A percentile compares a stretch with the other conserved stretches of the same genome.
Evolutionary conservation across 1,140 invertebrate genomes (phyloP).

Genomic region (Panagrolaimus sp.): DNA sequence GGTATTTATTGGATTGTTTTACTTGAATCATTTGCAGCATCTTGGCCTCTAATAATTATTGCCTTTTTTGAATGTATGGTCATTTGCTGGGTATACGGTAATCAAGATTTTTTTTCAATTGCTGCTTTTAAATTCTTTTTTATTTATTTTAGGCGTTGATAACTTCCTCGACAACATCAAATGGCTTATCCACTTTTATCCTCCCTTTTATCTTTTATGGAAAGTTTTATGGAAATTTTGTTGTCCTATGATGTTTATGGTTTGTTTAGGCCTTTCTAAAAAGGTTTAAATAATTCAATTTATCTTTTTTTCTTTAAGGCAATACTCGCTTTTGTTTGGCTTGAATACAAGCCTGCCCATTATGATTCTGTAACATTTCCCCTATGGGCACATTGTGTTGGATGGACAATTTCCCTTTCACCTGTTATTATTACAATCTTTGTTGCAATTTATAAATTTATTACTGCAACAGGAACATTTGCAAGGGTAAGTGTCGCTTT

Average conservation of each 20-base stretch:
- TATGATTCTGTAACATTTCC: constrained; percentile 51
- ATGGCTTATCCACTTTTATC: constrained; percentile 51
- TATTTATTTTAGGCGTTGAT: constrained; percentile 47
- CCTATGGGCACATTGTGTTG: constrained; percentile 49
- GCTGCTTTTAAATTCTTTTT: background rate
- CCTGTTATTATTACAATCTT: constrained; percentile 46
- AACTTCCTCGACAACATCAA: constrained; percentile 58
- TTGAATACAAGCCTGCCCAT: constrained; percentile 43
- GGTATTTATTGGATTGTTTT: constrained; percentile 57
- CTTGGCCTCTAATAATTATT: constrained; percentile 56
- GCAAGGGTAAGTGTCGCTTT: constrained; percentile 23
- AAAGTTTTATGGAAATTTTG: constrained; percentile 58
- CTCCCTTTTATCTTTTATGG: constrained; percentile 51
- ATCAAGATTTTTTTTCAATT: constrained; percentile 10
- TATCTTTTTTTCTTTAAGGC: constrained; percentile 26
- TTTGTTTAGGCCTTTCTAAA: constrained; percentile 21
- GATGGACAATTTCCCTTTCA: constrained; percentile 50
- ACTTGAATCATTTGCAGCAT: constrained; percentile 51
- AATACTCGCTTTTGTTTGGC: constrained; percentile 56
- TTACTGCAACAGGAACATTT: constrained; percentile 27
- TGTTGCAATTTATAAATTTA: constrained; percentile 42
- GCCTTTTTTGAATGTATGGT: constrained; percentile 57
- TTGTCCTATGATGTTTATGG: constrained; percentile 54
- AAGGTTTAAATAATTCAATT: constrained; percentile 8
- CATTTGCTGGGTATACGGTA: constrained; percentile 53